Evolutionary conservation across 1,140 invertebrate genomes (phyloP), one percentile per base, ranked within the genome.

Genomic region (Schlechtendalia chinensis): DNA sequence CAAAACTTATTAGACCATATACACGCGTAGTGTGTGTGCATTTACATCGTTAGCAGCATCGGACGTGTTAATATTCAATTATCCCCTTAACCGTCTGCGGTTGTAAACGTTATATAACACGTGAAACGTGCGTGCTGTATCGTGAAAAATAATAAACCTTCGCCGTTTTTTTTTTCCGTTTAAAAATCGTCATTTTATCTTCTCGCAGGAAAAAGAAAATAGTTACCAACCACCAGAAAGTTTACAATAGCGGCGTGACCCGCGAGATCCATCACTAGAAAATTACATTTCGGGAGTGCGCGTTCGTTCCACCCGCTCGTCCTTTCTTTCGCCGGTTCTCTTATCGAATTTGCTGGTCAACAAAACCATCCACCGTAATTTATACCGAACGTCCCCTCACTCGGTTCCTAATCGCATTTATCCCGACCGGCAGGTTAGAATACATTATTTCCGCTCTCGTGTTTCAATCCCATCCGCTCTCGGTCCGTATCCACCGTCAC

Each of bases 1-100:
- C 72, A 17, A 56, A 75, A 75, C 72, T 75, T 75, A 75, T 74
- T 54, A 27, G 17, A 54, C 71, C 56, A 74, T 29, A 63, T 32
- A 32, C 19, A 63, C 10, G 1, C 17, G 27, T 61, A 29, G 1
- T 27, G 1, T 56, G 6, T 56, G 6, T 27, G 22, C 5, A 1
- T 16, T 16, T 56, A 5, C 17, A 10, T n/a, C 24, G 5, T 19
- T 29, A 3, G 45, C n/a, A 16, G 39, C 32, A 8, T 8, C 67
- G 8, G 45, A n/a, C 11, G 14, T 71, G 27, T 71, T 53, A 53
- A 71, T 71, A 71, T 71, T 71, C 45, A 29, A 71, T 71, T 71
- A 71, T 71, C 47, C 27, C 47, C 16, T 16, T 8, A 8, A 39
- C 24, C 45, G 14, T 1, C 45, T 10, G 10, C 3, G 24, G n/a